A percentile compares a stretch with the other conserved stretches of the same genome.
phyloP scores from a whole-genome alignment of 2,797 vertebrate genomes.

The Brachymystax lenok region DNA sequence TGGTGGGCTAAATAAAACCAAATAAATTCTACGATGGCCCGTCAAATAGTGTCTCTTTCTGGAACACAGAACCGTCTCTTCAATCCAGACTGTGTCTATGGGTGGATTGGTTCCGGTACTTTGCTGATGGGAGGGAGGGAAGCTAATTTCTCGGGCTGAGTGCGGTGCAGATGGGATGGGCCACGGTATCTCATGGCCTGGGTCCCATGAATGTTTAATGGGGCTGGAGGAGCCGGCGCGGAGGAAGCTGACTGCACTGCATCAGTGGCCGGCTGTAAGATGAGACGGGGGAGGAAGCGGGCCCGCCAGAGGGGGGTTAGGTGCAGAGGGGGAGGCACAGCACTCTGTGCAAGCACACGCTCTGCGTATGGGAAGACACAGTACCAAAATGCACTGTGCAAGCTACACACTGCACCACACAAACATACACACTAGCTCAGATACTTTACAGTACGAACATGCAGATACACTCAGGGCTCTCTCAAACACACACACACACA shows the following conservation, averaged over 20 bases:
- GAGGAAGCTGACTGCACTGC: constrained; percentile 69
- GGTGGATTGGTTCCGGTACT: no score
- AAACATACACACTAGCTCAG: not conserved
- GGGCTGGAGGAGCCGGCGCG: constrained; percentile 57
- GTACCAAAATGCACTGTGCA: not conserved
- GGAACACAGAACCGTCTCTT: no score
- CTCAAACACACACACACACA: not conserved
- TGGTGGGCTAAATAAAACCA: no score
- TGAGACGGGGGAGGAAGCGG: constrained; percentile 58
- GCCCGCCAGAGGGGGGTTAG: constrained; percentile 34
- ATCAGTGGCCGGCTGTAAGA: constrained; percentile 75
- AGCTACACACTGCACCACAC: constrained; percentile 14
- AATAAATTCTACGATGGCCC: no score
- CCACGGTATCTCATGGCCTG: constrained; percentile 65
- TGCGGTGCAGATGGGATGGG: no score
- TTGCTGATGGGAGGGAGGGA: no score
- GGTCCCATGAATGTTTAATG: constrained; percentile 78
- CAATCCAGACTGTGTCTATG: no score
- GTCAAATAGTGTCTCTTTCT: no score
- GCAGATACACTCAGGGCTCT: constrained; percentile 14
- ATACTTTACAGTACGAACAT: not conserved
- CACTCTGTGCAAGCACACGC: constrained; percentile 28
- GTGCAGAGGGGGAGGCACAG: constrained; percentile 28
- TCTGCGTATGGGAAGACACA: not conserved
- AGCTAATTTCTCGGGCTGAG: no score